Evolutionary conservation across 2,113 vertebrate genomes (phyloP).

Genomic region (Leptodactylus fuscus): DNA sequence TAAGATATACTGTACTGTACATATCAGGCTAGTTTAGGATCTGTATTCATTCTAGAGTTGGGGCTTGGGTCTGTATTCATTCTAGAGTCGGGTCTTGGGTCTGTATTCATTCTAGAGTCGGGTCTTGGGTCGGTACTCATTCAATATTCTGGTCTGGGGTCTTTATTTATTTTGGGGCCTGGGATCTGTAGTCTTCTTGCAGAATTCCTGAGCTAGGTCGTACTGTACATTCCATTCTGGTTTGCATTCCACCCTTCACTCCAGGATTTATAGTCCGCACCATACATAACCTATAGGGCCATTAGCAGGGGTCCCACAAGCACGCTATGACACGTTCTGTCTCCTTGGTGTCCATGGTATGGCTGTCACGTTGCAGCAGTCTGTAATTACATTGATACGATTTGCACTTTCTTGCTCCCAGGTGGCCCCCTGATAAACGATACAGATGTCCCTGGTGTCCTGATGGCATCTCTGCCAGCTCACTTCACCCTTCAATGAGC

Average conservation of each 20-base stretch:
- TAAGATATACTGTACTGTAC: no score
- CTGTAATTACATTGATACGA: neutral
- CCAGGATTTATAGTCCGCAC: neutral
- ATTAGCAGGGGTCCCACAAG: neutral
- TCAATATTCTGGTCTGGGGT: neutral
- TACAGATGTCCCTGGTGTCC: slow-evolving; percentile 19
- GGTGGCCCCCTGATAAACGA: neutral
- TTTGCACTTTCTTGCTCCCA: neutral
- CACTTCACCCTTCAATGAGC: slow-evolving; percentile 21
- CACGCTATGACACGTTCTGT: neutral
- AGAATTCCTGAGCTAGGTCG: no score
- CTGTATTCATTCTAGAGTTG: no score
- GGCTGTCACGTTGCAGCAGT: neutral
- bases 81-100: neutral
- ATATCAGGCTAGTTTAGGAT: no score
- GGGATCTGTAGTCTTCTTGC: neutral
- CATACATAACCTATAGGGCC: neutral
- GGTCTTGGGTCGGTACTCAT: neutral
- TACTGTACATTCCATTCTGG: neutral
- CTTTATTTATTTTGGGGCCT: no score
- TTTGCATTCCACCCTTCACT: no score
- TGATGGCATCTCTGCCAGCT: slow-evolving; percentile 21
- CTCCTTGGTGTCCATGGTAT: neutral
- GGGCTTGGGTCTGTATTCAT: neutral
- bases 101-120: no score